Evolutionary conservation across 2,113 vertebrate genomes (phyloP).

Genomic region (Lontra canadensis): DNA sequence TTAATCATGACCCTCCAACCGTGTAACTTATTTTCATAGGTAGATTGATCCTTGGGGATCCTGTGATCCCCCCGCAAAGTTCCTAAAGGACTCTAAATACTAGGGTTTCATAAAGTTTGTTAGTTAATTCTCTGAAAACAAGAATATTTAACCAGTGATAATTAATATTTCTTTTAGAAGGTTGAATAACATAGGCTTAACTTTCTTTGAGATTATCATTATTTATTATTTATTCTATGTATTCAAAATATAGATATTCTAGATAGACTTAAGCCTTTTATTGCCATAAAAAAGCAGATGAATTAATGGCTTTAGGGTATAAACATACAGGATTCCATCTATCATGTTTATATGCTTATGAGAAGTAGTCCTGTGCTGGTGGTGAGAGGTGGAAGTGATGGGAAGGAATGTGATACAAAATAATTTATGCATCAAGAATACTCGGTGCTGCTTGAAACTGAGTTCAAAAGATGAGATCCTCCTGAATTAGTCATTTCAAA

Average conservation of each 20-base stretch:
- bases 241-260: not conserved
- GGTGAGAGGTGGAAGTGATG: not conserved
- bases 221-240: not conserved
- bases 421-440: not conserved
- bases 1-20: not conserved
- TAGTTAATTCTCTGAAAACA: not conserved
- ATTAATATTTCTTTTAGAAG: not conserved
- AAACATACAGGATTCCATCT: not conserved
- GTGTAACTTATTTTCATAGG: not conserved
- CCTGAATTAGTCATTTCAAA: slow-evolving; percentile 6
- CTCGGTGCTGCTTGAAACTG: not conserved
- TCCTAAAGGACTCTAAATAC: not conserved
- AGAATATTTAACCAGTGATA: not conserved
- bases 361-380: not conserved
- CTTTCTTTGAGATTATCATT: not conserved
- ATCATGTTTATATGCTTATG: not conserved
- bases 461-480: not conserved
- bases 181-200: not conserved
- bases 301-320: not conserved
- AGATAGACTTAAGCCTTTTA: not conserved
- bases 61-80: not conserved
- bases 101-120: not conserved
- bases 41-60: not conserved
- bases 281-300: not conserved
- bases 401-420: not conserved